Conservation (phyloP, 2,888 invertebrate species). For the Papilio elwesi region DNA sequence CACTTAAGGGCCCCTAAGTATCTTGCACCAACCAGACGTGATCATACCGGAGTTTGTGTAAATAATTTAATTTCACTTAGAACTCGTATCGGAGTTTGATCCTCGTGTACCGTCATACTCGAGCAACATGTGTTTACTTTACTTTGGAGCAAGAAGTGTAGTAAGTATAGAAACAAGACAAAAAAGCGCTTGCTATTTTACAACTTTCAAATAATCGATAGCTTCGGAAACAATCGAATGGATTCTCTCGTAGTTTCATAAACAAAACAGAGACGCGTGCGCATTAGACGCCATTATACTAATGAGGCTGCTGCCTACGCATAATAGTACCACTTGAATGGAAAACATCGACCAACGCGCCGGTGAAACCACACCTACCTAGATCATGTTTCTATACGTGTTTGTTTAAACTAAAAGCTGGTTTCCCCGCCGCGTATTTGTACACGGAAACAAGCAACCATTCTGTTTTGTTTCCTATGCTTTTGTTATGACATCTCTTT, state of each 20-base stretch:
- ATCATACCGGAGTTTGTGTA: constrained; percentile 10
- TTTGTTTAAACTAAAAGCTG: constrained; percentile 43
- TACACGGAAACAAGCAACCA: constrained; percentile 22
- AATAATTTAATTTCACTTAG: constrained; percentile 20
- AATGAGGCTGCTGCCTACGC: constrained; percentile 39
- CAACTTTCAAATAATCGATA: constrained; percentile 2
- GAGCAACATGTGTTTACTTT: not conserved
- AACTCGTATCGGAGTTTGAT: not conserved
- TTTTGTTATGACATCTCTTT: constrained; percentile 29
- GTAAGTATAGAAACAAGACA: not conserved
- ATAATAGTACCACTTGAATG: constrained; percentile 57
- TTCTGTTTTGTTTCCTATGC: constrained; percentile 27
- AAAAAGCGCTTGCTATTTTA: not conserved
- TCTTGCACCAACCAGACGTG: not conserved
- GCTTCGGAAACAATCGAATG: not conserved
- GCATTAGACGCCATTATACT: constrained; percentile 40
- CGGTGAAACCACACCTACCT: constrained; percentile 58
- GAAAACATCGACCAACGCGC: constrained; percentile 52
- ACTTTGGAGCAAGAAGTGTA: too few species aligned
- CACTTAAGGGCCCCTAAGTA: constrained; percentile 25
- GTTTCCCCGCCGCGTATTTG: constrained; percentile 42
- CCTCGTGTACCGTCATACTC: not conserved
- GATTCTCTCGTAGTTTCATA: constrained; percentile 12
- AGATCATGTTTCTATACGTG: constrained; percentile 48
- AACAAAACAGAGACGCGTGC: constrained; percentile 42